Conservation (phyloP, 1,140 invertebrate species). For the Leptoteleia sp. region DNA sequence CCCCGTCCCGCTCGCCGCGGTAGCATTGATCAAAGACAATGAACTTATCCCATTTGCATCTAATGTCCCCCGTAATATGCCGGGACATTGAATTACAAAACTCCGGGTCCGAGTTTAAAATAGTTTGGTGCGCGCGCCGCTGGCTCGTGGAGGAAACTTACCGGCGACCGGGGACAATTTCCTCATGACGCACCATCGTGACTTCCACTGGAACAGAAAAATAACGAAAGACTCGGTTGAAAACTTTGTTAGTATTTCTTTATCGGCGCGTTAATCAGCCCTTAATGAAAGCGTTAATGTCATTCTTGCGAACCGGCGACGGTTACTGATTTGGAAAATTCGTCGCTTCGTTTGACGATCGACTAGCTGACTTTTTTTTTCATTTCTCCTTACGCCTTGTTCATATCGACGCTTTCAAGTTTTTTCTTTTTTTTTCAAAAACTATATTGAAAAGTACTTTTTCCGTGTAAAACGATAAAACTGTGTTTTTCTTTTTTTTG, state of each 20-base stretch:
- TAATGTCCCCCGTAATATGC: slow-evolving; percentile 48
- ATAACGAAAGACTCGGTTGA: too few species aligned
- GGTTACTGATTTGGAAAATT: slow-evolving; percentile 16
- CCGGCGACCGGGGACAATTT: slow-evolving; percentile 92
- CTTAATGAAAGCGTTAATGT: too few species aligned
- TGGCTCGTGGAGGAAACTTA: slow-evolving; percentile 77
- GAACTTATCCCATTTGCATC: slow-evolving; percentile 60
- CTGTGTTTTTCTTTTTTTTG: too few species aligned
- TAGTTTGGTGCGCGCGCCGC: slow-evolving; percentile 47
- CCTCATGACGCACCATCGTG: slow-evolving; percentile 90
- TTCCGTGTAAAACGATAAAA: too few species aligned
- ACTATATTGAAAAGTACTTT: too few species aligned
- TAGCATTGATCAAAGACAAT: slow-evolving; percentile 50
- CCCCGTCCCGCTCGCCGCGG: slow-evolving; percentile 30
- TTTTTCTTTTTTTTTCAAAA: too few species aligned
- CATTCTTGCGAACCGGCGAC: too few species aligned
- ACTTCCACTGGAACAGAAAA: slow-evolving; percentile 88
- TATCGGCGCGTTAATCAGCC: slow-evolving; percentile 5
- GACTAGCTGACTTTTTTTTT: too few species aligned
- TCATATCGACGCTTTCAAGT: too few species aligned
- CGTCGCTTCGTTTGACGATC: slow-evolving; percentile 1
- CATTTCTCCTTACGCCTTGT: too few species aligned
- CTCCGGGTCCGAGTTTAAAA: slow-evolving; percentile 45
- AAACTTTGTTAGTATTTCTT: slow-evolving; percentile 20
- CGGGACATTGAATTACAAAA: slow-evolving; percentile 57